Percentiles rank a stretch among this genome's conserved stretches.
phyloP scores from a whole-genome alignment of 2,888 invertebrate species.

The Tineola bisselliella region DNA sequence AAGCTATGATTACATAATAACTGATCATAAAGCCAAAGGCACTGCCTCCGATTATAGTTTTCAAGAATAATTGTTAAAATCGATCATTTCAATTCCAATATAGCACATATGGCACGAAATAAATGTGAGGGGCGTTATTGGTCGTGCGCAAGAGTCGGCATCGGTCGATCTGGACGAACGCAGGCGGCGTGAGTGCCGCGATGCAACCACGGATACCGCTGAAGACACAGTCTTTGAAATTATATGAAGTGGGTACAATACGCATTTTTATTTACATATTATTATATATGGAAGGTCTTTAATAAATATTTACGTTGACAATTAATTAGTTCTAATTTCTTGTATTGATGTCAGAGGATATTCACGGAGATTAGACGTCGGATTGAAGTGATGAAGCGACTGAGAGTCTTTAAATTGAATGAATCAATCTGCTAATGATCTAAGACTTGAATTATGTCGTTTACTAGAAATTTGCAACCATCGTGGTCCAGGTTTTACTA shows the following conservation, averaged over 20 bases:
- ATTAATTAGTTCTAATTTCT: no score
- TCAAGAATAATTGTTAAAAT: constrained; percentile 4
- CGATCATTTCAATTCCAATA: not conserved
- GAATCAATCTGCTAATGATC: no score
- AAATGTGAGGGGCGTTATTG: constrained; percentile 1
- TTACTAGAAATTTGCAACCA: no score
- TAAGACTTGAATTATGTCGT: no score
- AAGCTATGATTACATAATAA: not conserved
- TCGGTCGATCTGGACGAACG: constrained; percentile 2
- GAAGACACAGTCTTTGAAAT: not conserved
- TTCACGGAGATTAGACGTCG: no score
- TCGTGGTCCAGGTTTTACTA: no score
- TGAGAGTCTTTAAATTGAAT: no score
- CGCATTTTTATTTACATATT: no score
- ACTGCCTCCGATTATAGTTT: not conserved
- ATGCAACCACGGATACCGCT: constrained; percentile 4
- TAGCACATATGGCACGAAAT: constrained; percentile 6
- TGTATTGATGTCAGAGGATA: no score
- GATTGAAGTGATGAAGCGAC: no score
- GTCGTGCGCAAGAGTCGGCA: not conserved
- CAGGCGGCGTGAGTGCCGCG: not conserved
- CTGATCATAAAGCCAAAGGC: not conserved
- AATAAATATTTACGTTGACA: no score
- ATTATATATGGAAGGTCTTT: no score
- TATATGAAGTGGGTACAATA: not conserved